These are phyloP conservation scores for Leucophenga varia DNA, from an alignment of 1,140 invertebrate species.

Conservation along the genomic window DNA sequence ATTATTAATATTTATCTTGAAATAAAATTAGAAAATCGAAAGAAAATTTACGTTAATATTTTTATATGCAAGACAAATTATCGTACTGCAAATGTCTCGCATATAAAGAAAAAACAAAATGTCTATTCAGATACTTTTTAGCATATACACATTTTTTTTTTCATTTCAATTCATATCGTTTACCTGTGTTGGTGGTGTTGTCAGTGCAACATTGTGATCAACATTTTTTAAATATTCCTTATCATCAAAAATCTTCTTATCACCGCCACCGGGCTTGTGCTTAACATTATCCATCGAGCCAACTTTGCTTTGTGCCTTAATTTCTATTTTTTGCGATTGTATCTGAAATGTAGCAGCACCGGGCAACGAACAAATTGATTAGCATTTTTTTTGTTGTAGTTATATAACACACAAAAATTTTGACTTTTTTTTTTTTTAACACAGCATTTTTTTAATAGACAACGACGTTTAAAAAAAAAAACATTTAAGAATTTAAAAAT, in stretches of 20 bases:
- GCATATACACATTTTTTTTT: background rate
- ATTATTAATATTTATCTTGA: background rate
- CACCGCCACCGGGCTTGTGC: slow-evolving; percentile 90
- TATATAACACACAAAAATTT: slow-evolving; percentile 2
- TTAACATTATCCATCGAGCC: slow-evolving; percentile 93
- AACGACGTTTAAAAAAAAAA: no score
- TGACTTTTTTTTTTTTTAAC: slow-evolving; percentile 7
- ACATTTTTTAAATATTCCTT: slow-evolving; percentile 82
- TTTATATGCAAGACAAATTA: no score
- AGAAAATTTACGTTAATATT: background rate
- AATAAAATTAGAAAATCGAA: no score
- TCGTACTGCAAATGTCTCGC: no score
- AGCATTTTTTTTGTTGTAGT: slow-evolving; percentile 12
- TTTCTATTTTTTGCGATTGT: slow-evolving; percentile 81
- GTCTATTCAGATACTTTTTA: background rate
- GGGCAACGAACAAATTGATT: slow-evolving; percentile 48
- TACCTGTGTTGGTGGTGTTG: slow-evolving; percentile 57
- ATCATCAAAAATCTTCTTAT: slow-evolving; percentile 91
- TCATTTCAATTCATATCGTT: slow-evolving; percentile 27
- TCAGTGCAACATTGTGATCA: slow-evolving; percentile 56
- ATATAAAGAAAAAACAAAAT: background rate
- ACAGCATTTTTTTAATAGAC: no score
- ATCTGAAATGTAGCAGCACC: slow-evolving; percentile 66
- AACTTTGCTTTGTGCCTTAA: slow-evolving; percentile 83
- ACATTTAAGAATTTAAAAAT: no score